Conservation (phyloP, 2,113 vertebrate species). For the Phalacrocorax aristotelis region DNA sequence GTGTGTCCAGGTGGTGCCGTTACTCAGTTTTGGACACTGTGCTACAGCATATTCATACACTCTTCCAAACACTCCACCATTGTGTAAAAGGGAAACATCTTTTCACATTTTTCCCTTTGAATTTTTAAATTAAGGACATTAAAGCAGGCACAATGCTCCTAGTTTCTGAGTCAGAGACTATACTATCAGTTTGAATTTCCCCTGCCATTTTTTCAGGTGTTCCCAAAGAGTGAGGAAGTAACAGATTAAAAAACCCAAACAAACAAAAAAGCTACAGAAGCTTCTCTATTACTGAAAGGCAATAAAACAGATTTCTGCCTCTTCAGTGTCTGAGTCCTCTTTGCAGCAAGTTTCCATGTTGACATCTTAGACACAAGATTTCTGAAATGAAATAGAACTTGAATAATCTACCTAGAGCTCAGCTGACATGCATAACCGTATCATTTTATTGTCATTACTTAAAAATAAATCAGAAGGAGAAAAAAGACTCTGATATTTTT, state of each 20-base stretch:
- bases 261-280: neutral
- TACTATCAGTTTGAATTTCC: neutral
- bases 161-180: neutral
- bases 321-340: neutral
- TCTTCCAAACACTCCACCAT: conserved; percentile 10
- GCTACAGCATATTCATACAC: conserved; percentile 54
- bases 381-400: neutral
- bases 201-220: neutral
- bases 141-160: neutral
- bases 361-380: neutral
- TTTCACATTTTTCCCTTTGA: neutral
- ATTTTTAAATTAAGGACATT: neutral
- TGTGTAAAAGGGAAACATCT: conserved; percentile 23
- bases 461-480: neutral
- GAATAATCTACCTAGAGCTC: neutral
- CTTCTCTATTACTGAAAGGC: neutral
- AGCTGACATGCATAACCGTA: neutral
- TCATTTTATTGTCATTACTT: neutral
- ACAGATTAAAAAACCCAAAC: neutral
- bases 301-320: neutral
- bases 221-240: neutral
- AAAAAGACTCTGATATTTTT: neutral
- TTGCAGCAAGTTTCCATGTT: neutral
- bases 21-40: conserved; percentile 67
- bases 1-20: conserved; percentile 76